Evolutionary conservation across 1,140 invertebrate species (phyloP).

Genomic region (Adoxophyes honmai): DNA sequence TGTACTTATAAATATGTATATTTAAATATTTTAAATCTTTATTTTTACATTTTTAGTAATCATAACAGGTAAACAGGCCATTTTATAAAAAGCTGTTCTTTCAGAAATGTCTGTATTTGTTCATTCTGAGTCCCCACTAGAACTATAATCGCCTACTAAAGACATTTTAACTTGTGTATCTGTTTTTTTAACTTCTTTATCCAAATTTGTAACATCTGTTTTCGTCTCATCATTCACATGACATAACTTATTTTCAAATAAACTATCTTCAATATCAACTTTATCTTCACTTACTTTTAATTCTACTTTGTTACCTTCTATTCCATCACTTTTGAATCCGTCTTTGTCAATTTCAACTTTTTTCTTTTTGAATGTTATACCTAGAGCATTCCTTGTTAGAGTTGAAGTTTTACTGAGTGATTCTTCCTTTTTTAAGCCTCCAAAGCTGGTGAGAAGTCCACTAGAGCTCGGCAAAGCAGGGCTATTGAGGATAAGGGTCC

Average conservation of each 20-base stretch:
- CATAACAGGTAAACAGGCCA: too few relatives aligned
- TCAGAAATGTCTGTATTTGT: neutral
- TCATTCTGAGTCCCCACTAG: slow-evolving; percentile 57
- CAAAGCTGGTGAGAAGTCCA: slow-evolving; percentile 75
- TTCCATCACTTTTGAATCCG: slow-evolving; percentile 5
- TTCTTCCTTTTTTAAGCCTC: slow-evolving; percentile 77
- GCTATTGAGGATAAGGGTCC: slow-evolving; percentile 76
- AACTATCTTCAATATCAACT: slow-evolving; percentile 13
- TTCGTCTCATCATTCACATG: neutral
- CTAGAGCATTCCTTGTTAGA: slow-evolving; percentile 59
- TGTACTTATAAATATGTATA: slow-evolving; percentile 13
- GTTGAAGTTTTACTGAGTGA: slow-evolving; percentile 56
- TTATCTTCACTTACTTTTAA: slow-evolving; percentile 17
- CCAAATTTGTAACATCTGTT: neutral
- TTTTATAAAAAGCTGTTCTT: too few relatives aligned
- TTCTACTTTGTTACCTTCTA: slow-evolving; percentile 14
- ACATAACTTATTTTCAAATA: neutral
- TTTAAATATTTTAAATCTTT: too few relatives aligned
- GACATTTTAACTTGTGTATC: slow-evolving; percentile 28
- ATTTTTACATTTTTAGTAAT: too few relatives aligned
- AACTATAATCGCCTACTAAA: slow-evolving; percentile 64
- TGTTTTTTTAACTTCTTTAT: too few relatives aligned
- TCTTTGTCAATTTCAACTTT: slow-evolving; percentile 26
- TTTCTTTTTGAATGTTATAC: slow-evolving; percentile 56
- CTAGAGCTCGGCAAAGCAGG: slow-evolving; percentile 79